These are phyloP conservation scores for Peromyscus californicus DNA, from an alignment of 2,113 vertebrate genomes.

Conservation along the genomic window DNA sequence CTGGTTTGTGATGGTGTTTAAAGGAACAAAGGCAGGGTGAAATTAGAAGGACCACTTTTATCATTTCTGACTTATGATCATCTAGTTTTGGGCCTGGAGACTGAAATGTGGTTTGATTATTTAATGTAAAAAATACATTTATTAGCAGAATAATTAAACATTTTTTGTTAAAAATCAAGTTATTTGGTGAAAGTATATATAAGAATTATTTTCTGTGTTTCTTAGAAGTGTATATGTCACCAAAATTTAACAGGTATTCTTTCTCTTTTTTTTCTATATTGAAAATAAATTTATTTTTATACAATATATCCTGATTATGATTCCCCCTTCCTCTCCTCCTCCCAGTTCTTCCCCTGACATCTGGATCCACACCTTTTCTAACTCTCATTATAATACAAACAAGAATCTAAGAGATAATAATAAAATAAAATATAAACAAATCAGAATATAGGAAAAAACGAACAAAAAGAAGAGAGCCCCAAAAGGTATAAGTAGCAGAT, in stretches of 20 bases:
- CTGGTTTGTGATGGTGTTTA: background rate
- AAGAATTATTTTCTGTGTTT: background rate
- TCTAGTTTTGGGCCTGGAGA: background rate
- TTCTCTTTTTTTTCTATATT: background rate
- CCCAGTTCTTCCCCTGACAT: background rate
- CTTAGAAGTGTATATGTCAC: background rate
- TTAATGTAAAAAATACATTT: background rate
- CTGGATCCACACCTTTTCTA: background rate
- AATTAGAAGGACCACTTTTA: background rate
- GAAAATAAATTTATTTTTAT: background rate
- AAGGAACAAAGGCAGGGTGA: background rate
- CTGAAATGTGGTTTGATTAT: background rate
- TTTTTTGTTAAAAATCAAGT: background rate
- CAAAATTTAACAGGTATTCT: background rate
- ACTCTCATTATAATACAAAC: background rate
- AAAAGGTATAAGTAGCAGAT: background rate
- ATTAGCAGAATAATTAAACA: background rate
- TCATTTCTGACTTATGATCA: background rate
- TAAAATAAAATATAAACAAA: background rate
- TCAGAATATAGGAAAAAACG: background rate
- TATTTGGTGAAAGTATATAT: background rate
- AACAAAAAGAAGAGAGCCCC: background rate
- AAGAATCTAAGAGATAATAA: background rate
- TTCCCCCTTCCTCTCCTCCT: background rate
- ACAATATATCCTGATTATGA: background rate